Evolutionary conservation across 2,797 vertebrate species (phyloP), one percentile per base, ranked within the genome.

Genomic region (Urophycis tenuis): DNA sequence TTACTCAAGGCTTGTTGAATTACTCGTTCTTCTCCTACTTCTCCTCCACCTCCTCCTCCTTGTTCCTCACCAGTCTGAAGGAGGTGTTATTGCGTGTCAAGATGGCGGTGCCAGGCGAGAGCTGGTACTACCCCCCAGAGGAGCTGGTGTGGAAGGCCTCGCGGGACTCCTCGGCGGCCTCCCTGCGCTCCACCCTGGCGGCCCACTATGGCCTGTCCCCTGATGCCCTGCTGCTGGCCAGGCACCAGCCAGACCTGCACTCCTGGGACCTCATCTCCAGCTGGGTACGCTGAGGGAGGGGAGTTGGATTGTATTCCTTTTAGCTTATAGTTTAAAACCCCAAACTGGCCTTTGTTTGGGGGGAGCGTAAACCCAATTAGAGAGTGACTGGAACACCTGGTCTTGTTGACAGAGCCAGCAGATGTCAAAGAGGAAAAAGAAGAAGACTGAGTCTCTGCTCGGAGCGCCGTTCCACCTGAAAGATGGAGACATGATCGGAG

Each of bases 211-310:
- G 92, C 76, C 90, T 98, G 74, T 93, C 94, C 1, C 90, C 92
- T 0, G 96, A 97, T 81, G 94, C 95, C 73, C 91, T 94, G 76
- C 94, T 95, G 84, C 90, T 99, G 81, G 97, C 97, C 91, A 99
- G 97, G 87, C 93, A 96, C 86, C 94, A 94, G 73, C 92, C 94
- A 2, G 95, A 96, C 35, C 96, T 93, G 89, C 94, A 94, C 86
- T 91, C 91, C 76, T 99, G 97, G 97, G 95, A 96, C 74, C 93
- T 93, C 34, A 91, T 96, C 81, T 93, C 94, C 25, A 95, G 90
- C 89, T 96, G 93, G 96, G 97, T 98, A 90, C 22, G 3, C 53
- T 60, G 53, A 60, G 3, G 49, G 25, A 35, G 0, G 32, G 31
- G 76, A 74, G 33, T 74, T 70, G 2, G 32, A 67, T 29, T 29